Evolutionary conservation across 2,888 invertebrate species (phyloP).

Genomic region (Laspeyria flexula): DNA sequence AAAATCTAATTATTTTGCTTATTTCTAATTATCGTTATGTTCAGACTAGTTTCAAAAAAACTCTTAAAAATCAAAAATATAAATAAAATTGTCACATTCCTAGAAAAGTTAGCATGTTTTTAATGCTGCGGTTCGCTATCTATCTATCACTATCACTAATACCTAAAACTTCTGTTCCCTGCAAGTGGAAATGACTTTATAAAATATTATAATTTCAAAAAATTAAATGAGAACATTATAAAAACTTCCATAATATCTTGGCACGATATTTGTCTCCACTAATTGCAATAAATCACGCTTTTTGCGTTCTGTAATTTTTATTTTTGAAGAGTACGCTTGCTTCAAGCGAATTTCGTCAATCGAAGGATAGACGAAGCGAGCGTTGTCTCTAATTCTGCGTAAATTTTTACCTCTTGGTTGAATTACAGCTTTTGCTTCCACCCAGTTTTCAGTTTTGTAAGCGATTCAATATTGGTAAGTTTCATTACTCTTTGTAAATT

Average conservation of each 20-base stretch:
- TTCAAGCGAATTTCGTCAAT: background rate
- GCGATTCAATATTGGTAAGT: constrained; percentile 23
- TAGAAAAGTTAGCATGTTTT: too few relatives aligned
- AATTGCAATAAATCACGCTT: constrained; percentile 28
- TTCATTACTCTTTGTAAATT: constrained; percentile 21
- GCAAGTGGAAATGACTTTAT: background rate
- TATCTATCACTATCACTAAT: too few relatives aligned
- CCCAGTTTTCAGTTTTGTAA: constrained; percentile 24
- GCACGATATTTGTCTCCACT: constrained; percentile 30
- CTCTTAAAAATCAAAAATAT: too few relatives aligned
- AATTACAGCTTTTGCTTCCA: constrained; percentile 18
- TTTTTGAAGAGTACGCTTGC: background rate
- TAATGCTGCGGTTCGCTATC: too few relatives aligned
- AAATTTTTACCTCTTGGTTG: constrained; percentile 1
- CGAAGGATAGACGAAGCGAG: background rate
- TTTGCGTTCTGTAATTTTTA: constrained; percentile 23
- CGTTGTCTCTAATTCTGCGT: constrained; percentile 17
- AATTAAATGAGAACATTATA: background rate
- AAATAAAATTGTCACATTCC: too few relatives aligned
- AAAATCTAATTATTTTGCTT: background rate
- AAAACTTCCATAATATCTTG: constrained; percentile 27
- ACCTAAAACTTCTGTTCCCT: background rate
- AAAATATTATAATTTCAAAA: background rate
- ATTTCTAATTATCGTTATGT: too few relatives aligned
- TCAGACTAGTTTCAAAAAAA: too few relatives aligned